Evolutionary conservation across 35 echinoderm and acorn worm species (phyloP).

Genomic region (Ophiothrix spiculata): DNA sequence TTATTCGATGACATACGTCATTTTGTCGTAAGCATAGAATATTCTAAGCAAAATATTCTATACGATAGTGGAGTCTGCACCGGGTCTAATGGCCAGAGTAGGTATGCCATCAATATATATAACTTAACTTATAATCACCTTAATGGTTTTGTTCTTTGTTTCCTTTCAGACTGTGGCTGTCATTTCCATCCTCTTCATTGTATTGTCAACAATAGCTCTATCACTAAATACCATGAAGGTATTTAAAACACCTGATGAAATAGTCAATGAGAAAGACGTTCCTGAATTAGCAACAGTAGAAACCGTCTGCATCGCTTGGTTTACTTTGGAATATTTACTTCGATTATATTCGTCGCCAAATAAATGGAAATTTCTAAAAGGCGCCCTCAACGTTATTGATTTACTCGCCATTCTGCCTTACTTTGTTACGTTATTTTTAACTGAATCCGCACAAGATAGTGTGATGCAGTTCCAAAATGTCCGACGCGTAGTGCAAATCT

Average conservation of each 20-base stretch:
- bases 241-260: constrained; percentile 17
- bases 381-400: constrained; percentile 93
- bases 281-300: constrained; percentile 59
- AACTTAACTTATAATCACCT: neutral
- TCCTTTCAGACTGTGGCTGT: constrained; percentile 79
- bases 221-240: constrained; percentile 86
- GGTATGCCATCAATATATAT: too few species aligned
- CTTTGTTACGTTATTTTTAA: constrained; percentile 88
- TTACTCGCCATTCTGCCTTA: constrained; percentile 95
- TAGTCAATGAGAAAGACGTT: constrained; percentile 44
- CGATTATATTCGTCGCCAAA: constrained; percentile 84
- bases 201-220: constrained; percentile 91
- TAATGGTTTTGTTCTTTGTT: neutral
- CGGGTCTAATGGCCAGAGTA: too few species aligned
- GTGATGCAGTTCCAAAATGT: constrained; percentile 97
- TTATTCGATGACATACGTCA: too few species aligned
- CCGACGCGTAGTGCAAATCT: constrained; percentile 90
- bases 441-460: constrained; percentile 60
- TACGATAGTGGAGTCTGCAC: too few species aligned
- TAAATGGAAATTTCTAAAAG: constrained; percentile 99
- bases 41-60: too few species aligned
- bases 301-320: constrained; percentile 96
- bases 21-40: too few species aligned
- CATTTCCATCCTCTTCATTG: constrained; percentile 88
- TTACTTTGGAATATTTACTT: constrained; percentile 89